phyloP scores from a whole-genome alignment of 1,140 invertebrate species.

The Parasteatoda tepidariorum region DNA sequence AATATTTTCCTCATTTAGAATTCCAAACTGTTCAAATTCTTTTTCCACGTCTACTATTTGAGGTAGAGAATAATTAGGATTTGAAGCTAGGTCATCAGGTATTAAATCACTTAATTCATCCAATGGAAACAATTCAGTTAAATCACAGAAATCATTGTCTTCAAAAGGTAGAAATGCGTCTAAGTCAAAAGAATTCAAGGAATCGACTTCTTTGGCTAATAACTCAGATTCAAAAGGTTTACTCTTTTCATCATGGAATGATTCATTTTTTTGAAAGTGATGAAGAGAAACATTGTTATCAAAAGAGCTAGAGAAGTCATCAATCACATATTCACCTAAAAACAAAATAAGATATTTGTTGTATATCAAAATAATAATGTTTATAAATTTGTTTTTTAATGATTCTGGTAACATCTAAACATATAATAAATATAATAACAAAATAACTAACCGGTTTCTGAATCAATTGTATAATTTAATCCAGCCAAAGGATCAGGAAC shows the following conservation, averaged over 20 bases:
- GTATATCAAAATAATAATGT: no score
- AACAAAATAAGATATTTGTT: background rate
- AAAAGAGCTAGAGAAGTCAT: background rate
- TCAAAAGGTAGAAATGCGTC: conserved; percentile 43
- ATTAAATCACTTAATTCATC: background rate
- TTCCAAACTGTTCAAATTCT: conserved; percentile 3
- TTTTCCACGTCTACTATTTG: conserved; percentile 28
- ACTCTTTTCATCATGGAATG: background rate
- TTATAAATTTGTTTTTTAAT: no score
- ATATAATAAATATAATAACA: no score
- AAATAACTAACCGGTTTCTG: conserved; percentile 82
- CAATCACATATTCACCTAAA: conserved; percentile 43
- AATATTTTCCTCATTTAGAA: background rate
- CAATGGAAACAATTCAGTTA: conserved; percentile 25
- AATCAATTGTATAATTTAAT: conserved; percentile 83
- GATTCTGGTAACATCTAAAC: no score
- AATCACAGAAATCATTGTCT: background rate
- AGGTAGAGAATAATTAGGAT: conserved; percentile 21
- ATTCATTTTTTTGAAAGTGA: background rate
- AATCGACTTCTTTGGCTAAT: conserved; percentile 15
- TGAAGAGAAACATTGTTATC: background rate
- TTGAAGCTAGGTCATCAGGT: background rate
- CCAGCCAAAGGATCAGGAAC: conserved; percentile 78
- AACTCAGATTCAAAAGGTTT: background rate
- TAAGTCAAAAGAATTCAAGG: background rate